phyloP scores from a whole-genome alignment of 2,797 vertebrate genomes.

The Ciconia nigra region DNA sequence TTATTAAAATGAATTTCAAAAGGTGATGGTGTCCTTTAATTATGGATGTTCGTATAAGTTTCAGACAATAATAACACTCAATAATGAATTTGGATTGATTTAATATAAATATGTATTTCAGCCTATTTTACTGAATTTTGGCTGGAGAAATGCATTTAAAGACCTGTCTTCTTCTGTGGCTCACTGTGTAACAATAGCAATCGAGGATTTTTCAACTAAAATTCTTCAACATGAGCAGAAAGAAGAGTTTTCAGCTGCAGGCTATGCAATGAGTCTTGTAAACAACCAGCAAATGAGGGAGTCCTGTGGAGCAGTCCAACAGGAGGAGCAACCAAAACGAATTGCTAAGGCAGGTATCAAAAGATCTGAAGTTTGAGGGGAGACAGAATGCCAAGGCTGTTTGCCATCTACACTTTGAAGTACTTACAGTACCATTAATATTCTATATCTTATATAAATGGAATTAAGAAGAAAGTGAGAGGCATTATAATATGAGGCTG shows the following conservation, averaged over 20 bases:
- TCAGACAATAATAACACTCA: constrained; percentile 4
- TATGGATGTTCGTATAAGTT: not conserved
- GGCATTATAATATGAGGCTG: constrained; percentile 4
- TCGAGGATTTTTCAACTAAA: constrained; percentile 84
- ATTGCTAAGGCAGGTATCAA: constrained; percentile 85
- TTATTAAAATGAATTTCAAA: constrained; percentile 4
- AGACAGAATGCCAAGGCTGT: constrained; percentile 30
- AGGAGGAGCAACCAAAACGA: constrained; percentile 84
- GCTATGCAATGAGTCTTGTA: constrained; percentile 66
- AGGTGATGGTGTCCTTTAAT: not conserved
- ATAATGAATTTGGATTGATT: not conserved
- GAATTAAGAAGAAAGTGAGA: constrained; percentile 49
- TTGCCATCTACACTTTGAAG: constrained; percentile 45
- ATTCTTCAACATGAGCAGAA: constrained; percentile 84
- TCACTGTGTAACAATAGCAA: constrained; percentile 82
- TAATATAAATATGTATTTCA: constrained; percentile 69
- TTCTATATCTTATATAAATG: constrained; percentile 34
- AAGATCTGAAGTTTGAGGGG: constrained; percentile 34
- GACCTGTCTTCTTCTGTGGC: constrained; percentile 84
- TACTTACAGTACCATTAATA: constrained; percentile 53
- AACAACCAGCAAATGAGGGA: constrained; percentile 69
- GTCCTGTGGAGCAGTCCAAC: constrained; percentile 64
- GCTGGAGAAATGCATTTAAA: constrained; percentile 88
- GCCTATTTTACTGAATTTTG: constrained; percentile 82
- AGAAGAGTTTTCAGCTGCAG: constrained; percentile 69